Base-by-base conservation (phyloP, 2,113 vertebrate species). In the Poeciliopsis occidentalis region DNA sequence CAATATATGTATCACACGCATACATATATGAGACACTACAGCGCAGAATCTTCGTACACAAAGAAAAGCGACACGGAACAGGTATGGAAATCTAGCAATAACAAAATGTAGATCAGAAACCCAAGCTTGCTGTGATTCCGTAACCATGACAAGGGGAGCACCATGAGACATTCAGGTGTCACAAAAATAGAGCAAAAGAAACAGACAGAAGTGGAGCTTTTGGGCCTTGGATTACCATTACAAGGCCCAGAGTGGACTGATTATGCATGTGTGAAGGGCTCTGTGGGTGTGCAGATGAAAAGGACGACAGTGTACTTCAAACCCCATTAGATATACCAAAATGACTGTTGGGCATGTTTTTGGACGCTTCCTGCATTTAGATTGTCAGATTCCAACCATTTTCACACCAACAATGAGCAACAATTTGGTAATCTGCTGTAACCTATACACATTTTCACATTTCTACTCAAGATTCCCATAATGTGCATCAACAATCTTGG, bases 71-170 rank as follows among this genome's bases (percentile, higher is more conserved):
- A 91, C 92, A 93, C 82, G 85, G 69, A 91, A 93, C 86, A 93
- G 82, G 92, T 87, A 93, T 92, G 87, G 91, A 93, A 91, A 91
- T 92, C 90, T 94, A 93, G 92, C 93, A 93, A 90, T 79, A 87
- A 91, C 87, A 95, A 95, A 96, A 93, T 88, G 60, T 92, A 85
- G 88, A 92, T 90, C 82, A 93, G 86, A 93, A 91, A 90, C 84
- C 95, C 96, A 97, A 96, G 94, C 95, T 97, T 95, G 92, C 95
- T 95, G 95, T 95, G 96, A 96, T 95, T 95, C 95, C 89, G 93
- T 94, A 95, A 96, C 95, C 94, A 97, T 96, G 95, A 98, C 95
- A 95, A 96, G 95, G 88, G 86, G 68, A 82, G 94, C 95, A 97
- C 94, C 95, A 95, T 93, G 94, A 92, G 81, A 91, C 85, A 73